phyloP scores from a whole-genome alignment of 2,113 vertebrate genomes.

The Protomyctophum bolini region DNA sequence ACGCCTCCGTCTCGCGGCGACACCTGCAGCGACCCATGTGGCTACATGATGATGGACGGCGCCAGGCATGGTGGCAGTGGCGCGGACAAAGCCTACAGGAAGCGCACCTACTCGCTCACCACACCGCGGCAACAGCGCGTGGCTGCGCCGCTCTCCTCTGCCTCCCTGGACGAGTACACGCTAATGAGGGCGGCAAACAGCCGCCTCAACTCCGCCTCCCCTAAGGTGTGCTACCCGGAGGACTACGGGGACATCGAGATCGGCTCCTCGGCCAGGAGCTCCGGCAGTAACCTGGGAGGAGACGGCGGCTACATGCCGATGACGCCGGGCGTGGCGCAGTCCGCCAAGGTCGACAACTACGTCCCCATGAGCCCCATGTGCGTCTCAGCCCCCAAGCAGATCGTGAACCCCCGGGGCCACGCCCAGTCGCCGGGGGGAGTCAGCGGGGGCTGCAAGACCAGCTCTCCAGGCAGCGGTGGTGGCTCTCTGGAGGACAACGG shows the following conservation, averaged over 20 bases:
- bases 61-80: slow-evolving; percentile 44
- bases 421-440: slow-evolving; percentile 61
- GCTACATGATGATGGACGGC: slow-evolving; percentile 92
- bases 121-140: slow-evolving; percentile 84
- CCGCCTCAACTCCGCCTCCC: slow-evolving; percentile 81
- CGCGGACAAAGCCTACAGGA: slow-evolving; percentile 84
- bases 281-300: slow-evolving; percentile 75
- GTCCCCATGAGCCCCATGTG: slow-evolving; percentile 92
- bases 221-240: slow-evolving; percentile 87
- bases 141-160: slow-evolving; percentile 84
- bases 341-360: slow-evolving; percentile 79
- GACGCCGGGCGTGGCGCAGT: slow-evolving; percentile 81
- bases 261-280: slow-evolving; percentile 81
- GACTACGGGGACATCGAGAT: slow-evolving; percentile 93
- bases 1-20: slow-evolving; percentile 84
- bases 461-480: slow-evolving; percentile 82
- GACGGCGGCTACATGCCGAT: slow-evolving; percentile 96
- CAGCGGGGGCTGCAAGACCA: slow-evolving; percentile 72
- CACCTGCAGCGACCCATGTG: slow-evolving; percentile 74
- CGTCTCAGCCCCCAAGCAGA: slow-evolving; percentile 90
- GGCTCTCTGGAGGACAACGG: slow-evolving; percentile 86
- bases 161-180: slow-evolving; percentile 92
- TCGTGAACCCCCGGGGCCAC: slow-evolving; percentile 83
- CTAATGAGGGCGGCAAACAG: slow-evolving; percentile 86
- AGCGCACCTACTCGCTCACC: slow-evolving; percentile 90